A percentile compares a stretch with the other conserved stretches of the same genome.
These are phyloP conservation scores for Hylaeus anthracinus DNA, from an alignment of 1,140 invertebrate genomes.

Conservation along the genomic window DNA sequence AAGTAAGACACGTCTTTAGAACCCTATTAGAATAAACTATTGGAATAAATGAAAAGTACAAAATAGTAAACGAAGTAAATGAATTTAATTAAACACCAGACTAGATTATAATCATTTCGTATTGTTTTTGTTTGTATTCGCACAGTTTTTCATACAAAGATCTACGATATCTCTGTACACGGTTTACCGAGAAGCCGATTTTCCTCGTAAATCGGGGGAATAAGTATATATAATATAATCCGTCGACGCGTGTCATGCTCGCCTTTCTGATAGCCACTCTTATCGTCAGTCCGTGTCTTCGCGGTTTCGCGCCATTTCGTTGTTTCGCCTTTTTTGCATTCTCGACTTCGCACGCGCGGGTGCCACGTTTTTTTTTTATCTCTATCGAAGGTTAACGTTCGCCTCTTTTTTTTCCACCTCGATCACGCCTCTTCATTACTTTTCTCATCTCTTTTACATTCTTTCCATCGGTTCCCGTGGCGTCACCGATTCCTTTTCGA, in stretches of 20 bases:
- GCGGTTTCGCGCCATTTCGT: constrained; percentile 12
- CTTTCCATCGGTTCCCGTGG: background rate
- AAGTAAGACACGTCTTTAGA: too few species aligned
- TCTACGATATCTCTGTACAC: too few species aligned
- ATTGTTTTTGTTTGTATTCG: too few species aligned
- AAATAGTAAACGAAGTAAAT: too few species aligned
- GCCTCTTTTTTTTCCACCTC: background rate
- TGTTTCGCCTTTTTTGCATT: background rate
- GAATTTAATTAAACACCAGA: too few species aligned
- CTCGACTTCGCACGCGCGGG: background rate
- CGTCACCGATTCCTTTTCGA: background rate
- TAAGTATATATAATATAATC: background rate
- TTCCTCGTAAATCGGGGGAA: too few species aligned
- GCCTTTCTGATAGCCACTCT: constrained; percentile 21
- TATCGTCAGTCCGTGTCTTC: constrained; percentile 23
- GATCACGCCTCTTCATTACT: background rate
- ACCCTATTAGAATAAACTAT: too few species aligned
- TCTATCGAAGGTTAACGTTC: background rate
- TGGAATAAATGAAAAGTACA: too few species aligned
- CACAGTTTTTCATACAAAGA: too few species aligned
- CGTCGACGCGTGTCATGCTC: background rate
- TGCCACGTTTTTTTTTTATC: background rate
- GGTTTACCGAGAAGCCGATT: too few species aligned
- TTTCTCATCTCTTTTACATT: too few species aligned
- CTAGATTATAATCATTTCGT: too few species aligned